phyloP scores from a whole-genome alignment of 2,888 invertebrate species.

The Laothoe populi region DNA sequence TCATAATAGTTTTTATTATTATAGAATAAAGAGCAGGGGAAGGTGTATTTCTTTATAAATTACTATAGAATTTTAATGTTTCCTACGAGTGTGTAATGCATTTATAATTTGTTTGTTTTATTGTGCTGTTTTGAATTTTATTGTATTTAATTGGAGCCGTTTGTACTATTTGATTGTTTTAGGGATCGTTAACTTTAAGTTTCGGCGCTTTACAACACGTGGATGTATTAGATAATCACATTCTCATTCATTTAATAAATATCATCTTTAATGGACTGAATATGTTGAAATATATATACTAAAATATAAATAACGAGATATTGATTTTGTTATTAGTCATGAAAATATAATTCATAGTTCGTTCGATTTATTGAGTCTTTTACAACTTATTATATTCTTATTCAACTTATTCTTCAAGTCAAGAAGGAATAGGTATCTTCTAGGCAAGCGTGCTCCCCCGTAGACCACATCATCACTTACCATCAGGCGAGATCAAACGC shows the following conservation, averaged over 20 bases:
- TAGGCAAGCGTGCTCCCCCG: too few relatives aligned
- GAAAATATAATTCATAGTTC: too few relatives aligned
- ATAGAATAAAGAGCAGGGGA: slow-evolving; percentile 61
- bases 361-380: too few relatives aligned
- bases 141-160: slow-evolving; percentile 71
- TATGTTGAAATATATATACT: too few relatives aligned
- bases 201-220: neutral
- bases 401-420: too few relatives aligned
- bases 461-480: too few relatives aligned
- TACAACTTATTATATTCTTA: too few relatives aligned
- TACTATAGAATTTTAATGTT: slow-evolving; percentile 77
- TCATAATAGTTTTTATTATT: neutral
- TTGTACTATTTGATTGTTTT: slow-evolving; percentile 53
- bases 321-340: too few relatives aligned
- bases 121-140: slow-evolving; percentile 75
- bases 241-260: neutral
- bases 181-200: slow-evolving; percentile 33
- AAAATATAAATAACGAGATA: too few relatives aligned
- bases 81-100: slow-evolving; percentile 68
- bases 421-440: too few relatives aligned
- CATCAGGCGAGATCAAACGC: too few relatives aligned
- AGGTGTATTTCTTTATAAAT: slow-evolving; percentile 73
- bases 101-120: slow-evolving; percentile 83
- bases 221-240: neutral
- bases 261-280: too few relatives aligned